These are phyloP conservation scores for Chrosomus eos DNA, from an alignment of 2,797 vertebrate species.

Conservation along the genomic window DNA sequence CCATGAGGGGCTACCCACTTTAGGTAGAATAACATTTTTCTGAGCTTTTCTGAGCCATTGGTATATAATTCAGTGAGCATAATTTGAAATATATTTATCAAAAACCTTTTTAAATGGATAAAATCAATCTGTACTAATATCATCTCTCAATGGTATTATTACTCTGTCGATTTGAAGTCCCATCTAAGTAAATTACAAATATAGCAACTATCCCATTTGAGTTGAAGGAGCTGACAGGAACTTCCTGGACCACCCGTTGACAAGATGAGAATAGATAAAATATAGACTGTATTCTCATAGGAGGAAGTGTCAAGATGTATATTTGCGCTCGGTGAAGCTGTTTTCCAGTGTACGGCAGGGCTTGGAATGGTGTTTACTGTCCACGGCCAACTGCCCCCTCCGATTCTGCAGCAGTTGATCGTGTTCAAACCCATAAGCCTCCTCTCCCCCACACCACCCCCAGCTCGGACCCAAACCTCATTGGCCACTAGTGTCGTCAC, in stretches of 20 bases:
- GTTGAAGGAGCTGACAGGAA: constrained; percentile 26
- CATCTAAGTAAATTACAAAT: background rate
- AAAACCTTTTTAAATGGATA: background rate
- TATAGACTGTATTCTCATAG: constrained; percentile 63
- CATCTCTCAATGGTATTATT: background rate
- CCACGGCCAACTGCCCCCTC: constrained; percentile 75
- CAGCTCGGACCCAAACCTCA: constrained; percentile 64
- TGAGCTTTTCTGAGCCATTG: background rate
- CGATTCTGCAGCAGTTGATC: constrained; percentile 64
- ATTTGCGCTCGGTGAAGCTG: constrained; percentile 56
- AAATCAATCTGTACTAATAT: background rate
- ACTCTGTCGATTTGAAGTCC: background rate
- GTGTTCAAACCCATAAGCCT: constrained; percentile 58
- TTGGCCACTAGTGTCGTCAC: constrained; percentile 79
- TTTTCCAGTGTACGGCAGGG: constrained; percentile 63
- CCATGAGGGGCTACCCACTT: background rate
- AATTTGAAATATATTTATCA: background rate
- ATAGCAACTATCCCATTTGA: constrained; percentile 7
- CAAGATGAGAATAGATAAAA: constrained; percentile 45
- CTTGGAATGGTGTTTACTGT: constrained; percentile 85
- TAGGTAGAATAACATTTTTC: background rate
- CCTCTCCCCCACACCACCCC: constrained; percentile 34
- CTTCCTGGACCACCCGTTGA: constrained; percentile 16
- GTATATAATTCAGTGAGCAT: background rate
- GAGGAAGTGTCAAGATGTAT: constrained; percentile 62